A percentile compares a stretch with the other conserved stretches of the same genome.
Conservation (phyloP, 2,113 vertebrate genomes). For the Pogona vitticeps region DNA sequence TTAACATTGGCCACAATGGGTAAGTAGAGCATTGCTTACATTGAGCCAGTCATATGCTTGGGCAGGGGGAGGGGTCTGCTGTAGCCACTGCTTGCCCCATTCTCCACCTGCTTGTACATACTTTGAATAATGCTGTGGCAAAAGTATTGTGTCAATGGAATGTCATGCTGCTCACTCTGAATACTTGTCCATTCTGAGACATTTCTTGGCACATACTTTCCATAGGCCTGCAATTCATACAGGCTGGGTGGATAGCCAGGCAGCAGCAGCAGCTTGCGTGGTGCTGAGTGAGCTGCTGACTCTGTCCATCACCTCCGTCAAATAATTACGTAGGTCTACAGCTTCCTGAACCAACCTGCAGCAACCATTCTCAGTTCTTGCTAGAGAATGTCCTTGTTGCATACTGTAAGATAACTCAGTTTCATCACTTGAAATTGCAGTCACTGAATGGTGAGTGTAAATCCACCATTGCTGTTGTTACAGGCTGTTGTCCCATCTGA, state of each 20-base stretch:
- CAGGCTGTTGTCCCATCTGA: no score
- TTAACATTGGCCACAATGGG: no score
- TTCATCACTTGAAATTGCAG: background rate
- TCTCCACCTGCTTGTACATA: no score
- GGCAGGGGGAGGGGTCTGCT: no score
- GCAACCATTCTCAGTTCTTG: background rate
- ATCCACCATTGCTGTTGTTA: background rate
- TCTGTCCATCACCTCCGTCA: background rate
- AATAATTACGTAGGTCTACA: background rate
- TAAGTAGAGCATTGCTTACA: no score
- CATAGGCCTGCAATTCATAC: background rate
- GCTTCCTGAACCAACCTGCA: background rate
- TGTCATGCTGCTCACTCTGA: background rate
- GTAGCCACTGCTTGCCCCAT: no score
- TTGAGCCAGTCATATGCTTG: no score
- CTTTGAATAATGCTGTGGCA: background rate
- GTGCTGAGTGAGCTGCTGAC: background rate
- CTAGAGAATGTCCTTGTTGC: background rate
- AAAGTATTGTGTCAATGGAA: background rate
- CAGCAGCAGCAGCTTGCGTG: background rate
- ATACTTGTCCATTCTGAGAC: background rate
- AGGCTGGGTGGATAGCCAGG: background rate
- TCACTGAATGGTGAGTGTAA: no score
- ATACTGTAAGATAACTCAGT: background rate
- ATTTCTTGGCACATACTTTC: background rate